phyloP scores from a whole-genome alignment of 2,888 invertebrate species.

The Plemyria rubiginata region DNA sequence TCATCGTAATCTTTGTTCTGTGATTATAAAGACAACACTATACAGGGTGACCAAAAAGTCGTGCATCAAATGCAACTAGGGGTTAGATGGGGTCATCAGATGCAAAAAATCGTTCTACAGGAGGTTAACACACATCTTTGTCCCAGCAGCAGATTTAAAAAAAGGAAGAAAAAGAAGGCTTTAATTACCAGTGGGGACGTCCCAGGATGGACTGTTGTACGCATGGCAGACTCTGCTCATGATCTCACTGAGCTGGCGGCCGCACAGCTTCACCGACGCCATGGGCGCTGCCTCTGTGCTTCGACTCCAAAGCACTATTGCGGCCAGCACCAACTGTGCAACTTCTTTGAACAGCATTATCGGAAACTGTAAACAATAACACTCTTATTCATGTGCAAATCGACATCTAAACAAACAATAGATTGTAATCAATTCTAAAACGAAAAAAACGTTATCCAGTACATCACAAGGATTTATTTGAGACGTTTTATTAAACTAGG shows the following conservation, averaged over 20 bases:
- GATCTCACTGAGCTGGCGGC: constrained; percentile 72
- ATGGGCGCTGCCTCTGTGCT: constrained; percentile 61
- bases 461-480: not conserved
- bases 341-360: constrained; percentile 64
- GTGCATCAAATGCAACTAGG: too few relatives aligned
- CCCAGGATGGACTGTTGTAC: constrained; percentile 78
- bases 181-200: constrained; percentile 68
- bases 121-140: too few relatives aligned
- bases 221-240: constrained; percentile 77
- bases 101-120: too few relatives aligned
- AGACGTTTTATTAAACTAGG: too few relatives aligned
- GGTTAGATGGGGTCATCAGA: too few relatives aligned
- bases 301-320: constrained; percentile 60
- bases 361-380: constrained; percentile 40
- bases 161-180: not conserved
- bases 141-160: too few relatives aligned
- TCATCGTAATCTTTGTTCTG: too few relatives aligned
- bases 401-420: not conserved
- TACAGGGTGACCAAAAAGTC: too few relatives aligned
- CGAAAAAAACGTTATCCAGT: too few relatives aligned
- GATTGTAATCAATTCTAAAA: too few relatives aligned
- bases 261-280: constrained; percentile 70
- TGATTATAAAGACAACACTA: too few relatives aligned
- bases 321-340: constrained; percentile 62
- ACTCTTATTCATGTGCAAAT: not conserved